These are phyloP conservation scores for Smittia sp. DNA, from an alignment of 2,888 invertebrate species.

Conservation along the genomic window DNA sequence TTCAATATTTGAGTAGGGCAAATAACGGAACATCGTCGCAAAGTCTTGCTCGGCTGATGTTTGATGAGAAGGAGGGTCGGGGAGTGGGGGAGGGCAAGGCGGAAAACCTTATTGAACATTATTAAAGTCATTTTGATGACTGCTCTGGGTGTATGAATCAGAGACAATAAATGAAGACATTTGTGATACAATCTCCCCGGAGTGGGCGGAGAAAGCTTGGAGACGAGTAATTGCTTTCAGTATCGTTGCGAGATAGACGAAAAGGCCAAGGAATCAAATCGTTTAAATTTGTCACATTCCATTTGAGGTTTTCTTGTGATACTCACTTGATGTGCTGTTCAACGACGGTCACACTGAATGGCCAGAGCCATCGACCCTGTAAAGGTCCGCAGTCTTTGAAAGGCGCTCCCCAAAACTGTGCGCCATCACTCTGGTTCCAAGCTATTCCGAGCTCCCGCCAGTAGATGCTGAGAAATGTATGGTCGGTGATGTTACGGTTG, in stretches of 20 bases:
- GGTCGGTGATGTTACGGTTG: constrained; percentile 48
- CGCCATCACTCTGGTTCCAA: constrained; percentile 53
- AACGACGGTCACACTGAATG: constrained; percentile 53
- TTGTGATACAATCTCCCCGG: too few relatives aligned
- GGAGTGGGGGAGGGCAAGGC: background rate
- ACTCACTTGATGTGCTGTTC: constrained; percentile 52
- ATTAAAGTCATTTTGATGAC: background rate
- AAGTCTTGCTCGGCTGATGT: too few relatives aligned
- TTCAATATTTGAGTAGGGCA: too few relatives aligned
- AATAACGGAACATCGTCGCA: too few relatives aligned
- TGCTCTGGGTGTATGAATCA: background rate
- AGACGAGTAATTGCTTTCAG: too few relatives aligned
- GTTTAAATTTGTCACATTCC: too few relatives aligned
- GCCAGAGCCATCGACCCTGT: constrained; percentile 53
- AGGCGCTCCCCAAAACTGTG: constrained; percentile 54
- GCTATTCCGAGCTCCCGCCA: constrained; percentile 54
- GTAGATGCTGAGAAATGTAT: constrained; percentile 51
- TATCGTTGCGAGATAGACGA: too few relatives aligned
- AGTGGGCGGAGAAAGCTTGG: too few relatives aligned
- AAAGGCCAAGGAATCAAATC: too few relatives aligned
- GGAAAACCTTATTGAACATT: background rate
- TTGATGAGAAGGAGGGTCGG: background rate
- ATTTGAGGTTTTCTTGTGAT: background rate
- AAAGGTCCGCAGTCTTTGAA: constrained; percentile 53
- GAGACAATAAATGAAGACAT: background rate